phyloP scores from a whole-genome alignment of 2,888 invertebrate genomes.

The Eupeodes latifasciatus region DNA sequence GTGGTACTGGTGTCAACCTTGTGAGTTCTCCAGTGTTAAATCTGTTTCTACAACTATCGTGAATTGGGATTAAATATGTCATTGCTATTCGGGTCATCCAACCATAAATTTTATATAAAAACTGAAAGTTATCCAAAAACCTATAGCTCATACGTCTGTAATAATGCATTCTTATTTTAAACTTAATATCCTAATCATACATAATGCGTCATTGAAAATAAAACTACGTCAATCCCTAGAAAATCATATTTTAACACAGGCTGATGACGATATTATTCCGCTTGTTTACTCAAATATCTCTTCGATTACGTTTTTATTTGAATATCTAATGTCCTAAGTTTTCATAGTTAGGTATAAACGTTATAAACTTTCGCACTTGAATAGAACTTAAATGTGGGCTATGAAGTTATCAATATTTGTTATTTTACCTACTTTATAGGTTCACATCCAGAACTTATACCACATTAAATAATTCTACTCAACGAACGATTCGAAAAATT shows the following conservation, averaged over 20 bases:
- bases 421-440: background rate
- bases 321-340: background rate
- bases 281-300: background rate
- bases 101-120: too few relatives aligned
- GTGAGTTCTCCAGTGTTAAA: too few relatives aligned
- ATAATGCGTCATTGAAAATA: too few relatives aligned
- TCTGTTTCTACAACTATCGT: too few relatives aligned
- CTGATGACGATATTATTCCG: background rate
- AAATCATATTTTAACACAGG: too few relatives aligned
- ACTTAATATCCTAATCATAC: too few relatives aligned
- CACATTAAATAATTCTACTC: background rate
- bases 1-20: too few relatives aligned
- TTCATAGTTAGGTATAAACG: background rate
- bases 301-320: background rate
- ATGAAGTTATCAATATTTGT: slow-evolving; percentile 1
- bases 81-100: too few relatives aligned
- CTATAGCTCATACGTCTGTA: too few relatives aligned
- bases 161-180: too few relatives aligned
- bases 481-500: slow-evolving; percentile 6
- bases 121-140: too few relatives aligned
- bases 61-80: too few relatives aligned
- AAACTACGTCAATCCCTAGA: background rate
- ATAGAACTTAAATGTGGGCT: background rate
- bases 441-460: background rate
- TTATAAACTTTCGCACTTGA: slow-evolving; percentile 19